Percentiles rank a stretch among this genome's conserved stretches.
phyloP scores from a whole-genome alignment of 2,797 vertebrate species.

The Scomberomorus guttatus region DNA sequence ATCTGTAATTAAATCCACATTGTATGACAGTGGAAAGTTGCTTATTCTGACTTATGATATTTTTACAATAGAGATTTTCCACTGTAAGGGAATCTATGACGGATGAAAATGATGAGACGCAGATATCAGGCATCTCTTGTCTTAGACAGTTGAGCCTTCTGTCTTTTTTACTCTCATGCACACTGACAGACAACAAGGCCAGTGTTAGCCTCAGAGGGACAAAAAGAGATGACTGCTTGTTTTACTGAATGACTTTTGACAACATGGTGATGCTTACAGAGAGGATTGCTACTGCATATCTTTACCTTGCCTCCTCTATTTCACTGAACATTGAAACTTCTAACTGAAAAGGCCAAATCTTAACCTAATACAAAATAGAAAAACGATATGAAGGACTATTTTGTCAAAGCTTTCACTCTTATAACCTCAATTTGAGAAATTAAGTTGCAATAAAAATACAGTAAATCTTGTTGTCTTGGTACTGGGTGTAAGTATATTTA shows the following conservation, averaged over 20 bases:
- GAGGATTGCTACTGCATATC: conserved; percentile 6
- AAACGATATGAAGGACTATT: not conserved
- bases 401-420: not conserved
- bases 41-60: not conserved
- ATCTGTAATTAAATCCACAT: no score
- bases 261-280: conserved; percentile 5
- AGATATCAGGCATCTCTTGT: conserved; percentile 8
- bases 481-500: not conserved
- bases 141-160: not conserved
- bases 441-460: not conserved
- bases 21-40: not conserved
- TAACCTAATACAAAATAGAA: not conserved
- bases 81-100: not conserved
- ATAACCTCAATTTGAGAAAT: not conserved
- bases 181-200: conserved; percentile 23
- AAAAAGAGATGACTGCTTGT: conserved; percentile 13
- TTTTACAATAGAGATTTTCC: not conserved
- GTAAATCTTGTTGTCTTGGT: no score
- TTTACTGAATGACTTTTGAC: conserved; percentile 41
- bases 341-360: not conserved
- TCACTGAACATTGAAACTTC: not conserved
- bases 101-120: not conserved
- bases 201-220: conserved; percentile 30
- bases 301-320: conserved; percentile 4
- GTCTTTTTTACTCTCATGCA: conserved; percentile 26